A percentile compares a stretch with the other conserved stretches of the same genome.
Evolutionary conservation across 92 coral and sea anemone genomes (phyloP).

Genomic region (Epizoanthus fatuus): DNA sequence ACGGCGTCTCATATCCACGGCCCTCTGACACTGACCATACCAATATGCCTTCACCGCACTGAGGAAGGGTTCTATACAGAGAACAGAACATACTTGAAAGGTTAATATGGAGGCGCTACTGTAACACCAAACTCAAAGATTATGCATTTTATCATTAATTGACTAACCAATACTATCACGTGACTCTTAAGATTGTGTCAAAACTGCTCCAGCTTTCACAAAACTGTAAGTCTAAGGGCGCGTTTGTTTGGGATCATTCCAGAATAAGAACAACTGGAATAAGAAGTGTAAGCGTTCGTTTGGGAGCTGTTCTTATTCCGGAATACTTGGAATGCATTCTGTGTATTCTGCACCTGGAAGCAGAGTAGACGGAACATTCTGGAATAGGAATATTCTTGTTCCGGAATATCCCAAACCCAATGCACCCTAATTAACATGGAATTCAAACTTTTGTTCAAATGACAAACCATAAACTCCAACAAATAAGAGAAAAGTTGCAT

Average conservation of each 20-base stretch:
- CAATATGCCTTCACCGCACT: neutral
- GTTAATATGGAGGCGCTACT: neutral
- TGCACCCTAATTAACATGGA: neutral
- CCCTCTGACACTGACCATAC: neutral
- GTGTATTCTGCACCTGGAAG: too few species aligned
- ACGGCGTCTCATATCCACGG: neutral
- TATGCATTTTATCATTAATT: neutral
- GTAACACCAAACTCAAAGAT: neutral
- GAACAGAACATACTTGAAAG: neutral
- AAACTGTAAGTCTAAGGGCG: neutral
- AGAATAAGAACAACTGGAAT: too few species aligned
- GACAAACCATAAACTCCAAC: neutral
- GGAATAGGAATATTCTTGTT: too few species aligned
- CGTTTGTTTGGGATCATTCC: too few species aligned
- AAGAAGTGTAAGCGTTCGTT: too few species aligned
- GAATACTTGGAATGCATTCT: too few species aligned
- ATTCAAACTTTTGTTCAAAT: conserved; percentile 24
- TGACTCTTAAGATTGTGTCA: neutral
- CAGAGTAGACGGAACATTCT: too few species aligned
- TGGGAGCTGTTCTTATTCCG: too few species aligned
- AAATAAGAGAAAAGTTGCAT: neutral
- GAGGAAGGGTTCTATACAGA: neutral
- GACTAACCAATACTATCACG: neutral
- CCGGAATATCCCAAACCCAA: too few species aligned
- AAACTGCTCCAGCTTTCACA: neutral